Conservation (phyloP, 2,113 vertebrate genomes). For the Oxyura jamaicensis region DNA sequence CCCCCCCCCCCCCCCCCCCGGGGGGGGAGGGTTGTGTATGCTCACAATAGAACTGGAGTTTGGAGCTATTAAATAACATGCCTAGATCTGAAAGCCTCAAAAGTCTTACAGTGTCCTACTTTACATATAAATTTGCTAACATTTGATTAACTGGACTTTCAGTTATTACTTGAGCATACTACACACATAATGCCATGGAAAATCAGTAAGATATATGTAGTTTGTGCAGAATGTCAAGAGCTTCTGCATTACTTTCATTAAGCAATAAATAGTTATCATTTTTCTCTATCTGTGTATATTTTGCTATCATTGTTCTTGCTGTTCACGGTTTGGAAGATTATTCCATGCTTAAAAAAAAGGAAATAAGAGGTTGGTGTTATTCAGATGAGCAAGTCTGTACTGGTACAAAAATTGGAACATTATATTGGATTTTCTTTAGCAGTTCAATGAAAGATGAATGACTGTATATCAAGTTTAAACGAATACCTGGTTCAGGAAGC, state of each 20-base stretch:
- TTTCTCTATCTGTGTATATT: neutral
- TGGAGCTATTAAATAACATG: neutral
- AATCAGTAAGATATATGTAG: neutral
- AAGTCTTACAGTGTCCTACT: neutral
- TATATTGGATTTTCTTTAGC: neutral
- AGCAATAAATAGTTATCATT: neutral
- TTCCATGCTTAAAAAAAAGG: neutral
- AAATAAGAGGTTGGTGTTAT: neutral
- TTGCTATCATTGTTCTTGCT: neutral
- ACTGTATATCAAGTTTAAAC: slow-evolving; percentile 18
- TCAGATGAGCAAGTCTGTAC: neutral
- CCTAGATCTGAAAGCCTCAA: neutral
- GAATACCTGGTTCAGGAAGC: neutral
- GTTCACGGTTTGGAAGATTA: neutral
- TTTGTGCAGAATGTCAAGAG: neutral
- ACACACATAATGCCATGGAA: neutral
- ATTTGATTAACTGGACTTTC: neutral
- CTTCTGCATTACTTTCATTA: neutral
- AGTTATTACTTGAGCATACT: neutral
- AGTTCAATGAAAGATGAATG: neutral
- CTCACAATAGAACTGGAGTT: neutral
- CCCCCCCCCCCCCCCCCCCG: no score
- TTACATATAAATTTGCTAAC: neutral
- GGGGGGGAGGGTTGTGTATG: no score
- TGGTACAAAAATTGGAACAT: neutral